Base-by-base conservation (phyloP, 2,888 invertebrate genomes). In the Halocaridina rubra region DNA sequence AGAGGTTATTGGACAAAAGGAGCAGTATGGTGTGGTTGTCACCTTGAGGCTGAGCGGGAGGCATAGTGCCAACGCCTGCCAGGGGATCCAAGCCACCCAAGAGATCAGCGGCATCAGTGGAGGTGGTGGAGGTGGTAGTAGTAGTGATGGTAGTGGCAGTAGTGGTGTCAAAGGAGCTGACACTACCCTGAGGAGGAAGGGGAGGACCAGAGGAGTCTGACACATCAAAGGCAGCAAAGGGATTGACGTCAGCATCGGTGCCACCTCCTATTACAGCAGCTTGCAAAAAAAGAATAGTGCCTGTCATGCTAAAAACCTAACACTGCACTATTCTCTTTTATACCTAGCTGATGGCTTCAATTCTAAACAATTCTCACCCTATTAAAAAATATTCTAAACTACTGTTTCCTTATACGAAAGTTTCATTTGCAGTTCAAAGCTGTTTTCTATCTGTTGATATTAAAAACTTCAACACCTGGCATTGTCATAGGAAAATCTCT, bases 211-310 rank as follows among this genome's bases (percentile, higher is more conserved):
- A 59, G 72, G 80, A 33, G 61, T 72, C 80, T 80, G 80, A 80
- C 80, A 80, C 39, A 46, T 71, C 80, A 80, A 80, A 80, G 74
- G 61, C 80, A 59, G 80, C 80, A 61, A 80, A 80, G 59, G 80
- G 80, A 74, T 80, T 80, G 80, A 72, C 80, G 27, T 80, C 80
- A 61, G 76, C 46, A 77, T 57, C 77, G 53, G 57, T 53, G 82
- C 67, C 77, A 67, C 72, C 80, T 72, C 72, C 80, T 61, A 80
- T 22, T 57, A 59, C 32, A 53, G 82, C 82, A 77, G 82, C 82
- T 82, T 82, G 82, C 67, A 82, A 82, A 77, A 76, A 27, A 82
- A 82, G 71, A 82, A 16, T 22, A 76, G 76, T 30, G 29, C n/a
- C 72, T 13, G 46, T 46, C 46, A 46, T 16, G 16, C 46, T n/a